Evolutionary conservation across 2,113 vertebrate species (phyloP).

Genomic region (Vulpes lagopus): DNA sequence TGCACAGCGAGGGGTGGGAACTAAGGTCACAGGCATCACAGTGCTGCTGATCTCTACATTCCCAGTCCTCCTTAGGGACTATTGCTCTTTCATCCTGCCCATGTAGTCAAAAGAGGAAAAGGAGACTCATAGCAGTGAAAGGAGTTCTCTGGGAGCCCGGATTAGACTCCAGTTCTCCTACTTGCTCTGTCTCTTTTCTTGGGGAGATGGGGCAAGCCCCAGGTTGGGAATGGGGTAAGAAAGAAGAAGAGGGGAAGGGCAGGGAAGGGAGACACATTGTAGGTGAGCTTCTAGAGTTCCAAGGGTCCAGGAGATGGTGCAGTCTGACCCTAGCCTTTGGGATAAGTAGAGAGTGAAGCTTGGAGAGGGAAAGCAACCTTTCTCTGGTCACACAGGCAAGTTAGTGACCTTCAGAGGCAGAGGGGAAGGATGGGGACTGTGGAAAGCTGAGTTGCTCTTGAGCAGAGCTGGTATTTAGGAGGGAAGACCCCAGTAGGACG

Average conservation of each 20-base stretch:
- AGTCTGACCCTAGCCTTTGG: neutral
- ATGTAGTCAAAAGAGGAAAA: neutral
- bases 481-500: neutral
- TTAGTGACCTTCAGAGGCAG: neutral
- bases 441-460: neutral
- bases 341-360: neutral
- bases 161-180: neutral
- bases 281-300: neutral
- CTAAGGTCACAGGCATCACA: too few species aligned
- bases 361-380: neutral
- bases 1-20: neutral
- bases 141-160: neutral
- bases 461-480: neutral
- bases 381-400: neutral
- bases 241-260: neutral
- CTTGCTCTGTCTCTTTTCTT: neutral
- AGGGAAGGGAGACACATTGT: neutral
- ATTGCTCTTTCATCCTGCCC: neutral
- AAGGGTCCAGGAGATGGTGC: neutral
- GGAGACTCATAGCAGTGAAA: neutral
- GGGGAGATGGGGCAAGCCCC: neutral
- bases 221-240: neutral
- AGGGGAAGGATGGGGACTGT: neutral
- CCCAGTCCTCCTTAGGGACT: neutral
- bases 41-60: neutral